These are phyloP conservation scores for Poeciliopsis gracilis DNA, from an alignment of 2,797 vertebrate genomes.

Conservation along the genomic window DNA sequence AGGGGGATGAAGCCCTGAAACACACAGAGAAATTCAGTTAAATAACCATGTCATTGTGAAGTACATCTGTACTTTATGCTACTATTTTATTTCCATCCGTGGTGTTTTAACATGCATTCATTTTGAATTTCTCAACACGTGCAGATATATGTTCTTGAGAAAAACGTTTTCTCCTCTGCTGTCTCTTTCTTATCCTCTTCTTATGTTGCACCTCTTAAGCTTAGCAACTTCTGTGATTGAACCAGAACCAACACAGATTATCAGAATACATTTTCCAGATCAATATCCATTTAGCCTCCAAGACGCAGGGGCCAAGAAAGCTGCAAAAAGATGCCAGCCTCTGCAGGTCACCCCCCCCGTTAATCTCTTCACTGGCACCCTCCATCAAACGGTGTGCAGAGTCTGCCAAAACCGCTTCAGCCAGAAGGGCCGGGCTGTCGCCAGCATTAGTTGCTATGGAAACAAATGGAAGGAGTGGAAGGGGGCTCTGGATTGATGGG, in stretches of 20 bases:
- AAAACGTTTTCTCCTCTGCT: neutral
- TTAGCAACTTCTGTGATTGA: conserved; percentile 55
- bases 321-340: conserved; percentile 64
- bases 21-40: neutral
- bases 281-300: conserved; percentile 64
- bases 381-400: conserved; percentile 57
- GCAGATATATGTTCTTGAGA: neutral
- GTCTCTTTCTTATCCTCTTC: neutral
- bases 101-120: neutral
- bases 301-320: conserved; percentile 48
- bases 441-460: conserved; percentile 75
- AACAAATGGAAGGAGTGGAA: conserved; percentile 71
- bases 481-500: conserved; percentile 44
- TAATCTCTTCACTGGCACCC: conserved; percentile 66
- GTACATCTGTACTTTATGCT: neutral
- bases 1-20: conserved; percentile 90
- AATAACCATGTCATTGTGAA: neutral
- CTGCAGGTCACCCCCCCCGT: conserved; percentile 43
- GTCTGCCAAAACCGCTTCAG: conserved; percentile 58
- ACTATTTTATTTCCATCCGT: neutral
- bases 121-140: neutral
- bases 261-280: conserved; percentile 73
- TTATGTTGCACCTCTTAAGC: conserved; percentile 31
- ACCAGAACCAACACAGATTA: conserved; percentile 55
- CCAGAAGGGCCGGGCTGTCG: conserved; percentile 60